phyloP scores from a whole-genome alignment of 2,888 invertebrate genomes.

The Spialia ferax region DNA sequence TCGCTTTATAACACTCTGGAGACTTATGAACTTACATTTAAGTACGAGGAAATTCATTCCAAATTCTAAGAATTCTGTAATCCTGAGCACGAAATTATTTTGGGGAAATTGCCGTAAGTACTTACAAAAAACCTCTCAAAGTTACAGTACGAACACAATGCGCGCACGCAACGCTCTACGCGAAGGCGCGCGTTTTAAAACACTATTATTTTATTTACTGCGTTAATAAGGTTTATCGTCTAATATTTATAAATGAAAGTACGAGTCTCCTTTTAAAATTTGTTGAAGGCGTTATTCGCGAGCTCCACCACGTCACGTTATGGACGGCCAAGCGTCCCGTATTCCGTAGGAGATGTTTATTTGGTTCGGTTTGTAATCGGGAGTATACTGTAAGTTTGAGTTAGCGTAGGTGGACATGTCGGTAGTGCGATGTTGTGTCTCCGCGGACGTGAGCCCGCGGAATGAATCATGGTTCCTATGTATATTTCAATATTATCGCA shows the following conservation, averaged over 20 bases:
- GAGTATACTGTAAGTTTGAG: slow-evolving; percentile 67
- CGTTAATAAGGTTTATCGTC: slow-evolving; percentile 59
- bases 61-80: slow-evolving; percentile 46
- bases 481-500: slow-evolving; percentile 87
- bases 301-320: slow-evolving; percentile 63
- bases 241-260: slow-evolving; percentile 61
- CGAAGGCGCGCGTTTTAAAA: slow-evolving; percentile 83
- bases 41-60: slow-evolving; percentile 50
- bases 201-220: slow-evolving; percentile 80
- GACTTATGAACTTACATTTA: slow-evolving; percentile 58
- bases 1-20: slow-evolving; percentile 57
- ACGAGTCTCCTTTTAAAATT: slow-evolving; percentile 60
- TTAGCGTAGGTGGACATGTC: slow-evolving; percentile 77
- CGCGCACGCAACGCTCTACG: slow-evolving; percentile 64
- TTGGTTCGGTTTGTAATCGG: slow-evolving; percentile 67
- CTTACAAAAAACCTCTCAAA: background rate
- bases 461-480: slow-evolving; percentile 87
- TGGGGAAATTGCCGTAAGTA: background rate
- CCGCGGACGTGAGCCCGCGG: slow-evolving; percentile 81
- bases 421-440: slow-evolving; percentile 83
- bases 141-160: slow-evolving; percentile 43
- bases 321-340: slow-evolving; percentile 51
- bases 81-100: background rate
- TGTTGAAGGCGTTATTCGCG: slow-evolving; percentile 64
- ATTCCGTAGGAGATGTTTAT: slow-evolving; percentile 53